Evolutionary conservation across 2,888 invertebrate genomes (phyloP), one percentile per base, ranked within the genome.

Genomic region (Venustoraphidia nigricollis): DNA sequence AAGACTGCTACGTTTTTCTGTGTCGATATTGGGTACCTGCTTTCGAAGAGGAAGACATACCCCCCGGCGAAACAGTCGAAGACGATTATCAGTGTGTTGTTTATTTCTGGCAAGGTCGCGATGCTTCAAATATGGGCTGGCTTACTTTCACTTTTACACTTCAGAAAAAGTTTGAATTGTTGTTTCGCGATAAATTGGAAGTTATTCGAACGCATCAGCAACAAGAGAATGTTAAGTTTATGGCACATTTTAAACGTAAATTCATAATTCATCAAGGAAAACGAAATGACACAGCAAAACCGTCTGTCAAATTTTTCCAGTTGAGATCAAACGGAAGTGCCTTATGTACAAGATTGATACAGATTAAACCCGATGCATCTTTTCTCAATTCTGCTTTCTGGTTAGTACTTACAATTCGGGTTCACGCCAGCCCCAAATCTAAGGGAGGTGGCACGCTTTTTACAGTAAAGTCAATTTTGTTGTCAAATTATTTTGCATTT

Each of bases 61-160:
- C 46, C 34, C 45, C 44, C 10, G 58, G 57, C 2, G 65, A 64
- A 48, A 61, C 64, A 0, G 58, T 62, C n/a, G 81, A 81, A 59
- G 84, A 85, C 61, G 68, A 66, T 47, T 87, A 83, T 60, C 89
- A 91, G 61, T 95, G 94, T 70, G 90, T 95, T 44, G 96, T 97
- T n/a, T 98, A 98, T 69, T 99, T 99, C 72, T 98, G 98, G 98
- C 98, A 99, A 70, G 97, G 97, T 0, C 74, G 89, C 46, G 88
- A 93, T 61, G 97, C 97, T 3, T 84, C 88, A 52, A 97, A 98
- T 69, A 98, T 98, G 96, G 98, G 97, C 50, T 99, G 97, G 96
- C 75, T 98, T 0, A 97, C 94, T 1, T 98, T 99, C 69, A 97
- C 97, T 0, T 98, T 98, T 69, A 94, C 92, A 59, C 71, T 91